Base-by-base conservation (phyloP, 2,113 vertebrate species). In the Pygoscelis adeliae region DNA sequence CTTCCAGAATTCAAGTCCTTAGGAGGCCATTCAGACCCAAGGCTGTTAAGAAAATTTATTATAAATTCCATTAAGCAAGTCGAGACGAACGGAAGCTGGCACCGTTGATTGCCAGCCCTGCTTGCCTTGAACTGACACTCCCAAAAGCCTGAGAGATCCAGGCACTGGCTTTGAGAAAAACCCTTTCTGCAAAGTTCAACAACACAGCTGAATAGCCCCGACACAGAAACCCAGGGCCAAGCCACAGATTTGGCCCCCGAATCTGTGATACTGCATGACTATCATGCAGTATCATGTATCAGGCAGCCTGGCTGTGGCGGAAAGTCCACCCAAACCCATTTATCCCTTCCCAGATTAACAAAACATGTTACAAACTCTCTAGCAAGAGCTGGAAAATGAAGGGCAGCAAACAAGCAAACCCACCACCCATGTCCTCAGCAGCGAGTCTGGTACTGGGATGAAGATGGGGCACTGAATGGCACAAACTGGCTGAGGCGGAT, bases 1-100 rank as follows among this genome's bases (percentile, higher is more conserved):
- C 67, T 89, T 88, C 71, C 92, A 97, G 90, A 92, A 90, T 86
- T 50, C 66, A 21, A 87, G 90, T 86, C 93, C 79, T 92, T 71
- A 74, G 86, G 95, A 95, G 59, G 63, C 80, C 59, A n/a, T 94
- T 95, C 92, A 81, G 66, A 36, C 90, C 85, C 20, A 27, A 49
- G 62, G 66, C 82, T 93, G 76, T 88, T 93, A 88, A 90, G 79
- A 93, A 96, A 86, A 95, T 81, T 86, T 88, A 95, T 96, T 90
- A 92, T 56, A 77, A 86, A 92, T 83, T 86, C 88, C 94, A 92
- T 95, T 70, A 88, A 96, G 83, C n/a, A 32, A 93, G 83, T 34
- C 8, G 30, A 80, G 47, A 80, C 2, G 38, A 92, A 83, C 50
- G 5, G 6, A 80, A 88, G 74, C 47, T 90, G 91, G 82, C 82